Evolutionary conservation across 2,888 invertebrate genomes (phyloP).

Genomic region (Diaprepes abbreviatus): DNA sequence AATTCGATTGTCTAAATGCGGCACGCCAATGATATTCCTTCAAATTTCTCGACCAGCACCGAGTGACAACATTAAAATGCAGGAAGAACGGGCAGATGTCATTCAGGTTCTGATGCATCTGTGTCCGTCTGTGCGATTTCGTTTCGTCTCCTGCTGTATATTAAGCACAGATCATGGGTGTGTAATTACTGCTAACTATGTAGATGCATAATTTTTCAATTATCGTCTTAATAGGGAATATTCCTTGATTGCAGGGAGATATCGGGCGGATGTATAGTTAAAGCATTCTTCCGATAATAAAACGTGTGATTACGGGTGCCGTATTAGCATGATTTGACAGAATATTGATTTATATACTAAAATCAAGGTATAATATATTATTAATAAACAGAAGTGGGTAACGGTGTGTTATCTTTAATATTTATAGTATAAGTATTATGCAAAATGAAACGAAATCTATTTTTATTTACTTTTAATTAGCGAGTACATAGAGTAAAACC

Average conservation of each 20-base stretch:
- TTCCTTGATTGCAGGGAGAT: constrained; percentile 14
- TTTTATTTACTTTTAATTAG: no score
- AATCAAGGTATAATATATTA: background rate
- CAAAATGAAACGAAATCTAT: no score
- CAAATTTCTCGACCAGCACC: constrained; percentile 15
- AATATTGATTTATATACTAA: background rate
- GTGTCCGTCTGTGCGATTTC: constrained; percentile 30
- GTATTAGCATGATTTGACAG: constrained; percentile 1
- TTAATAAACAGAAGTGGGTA: background rate
- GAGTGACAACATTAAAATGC: constrained; percentile 42
- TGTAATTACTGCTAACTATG: constrained; percentile 42
- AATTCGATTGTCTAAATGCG: no score
- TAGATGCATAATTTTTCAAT: constrained; percentile 42
- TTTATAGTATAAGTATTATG: background rate
- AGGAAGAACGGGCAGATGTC: constrained; percentile 41
- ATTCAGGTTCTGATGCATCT: constrained; percentile 44
- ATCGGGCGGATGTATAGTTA: background rate
- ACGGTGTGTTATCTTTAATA: background rate
- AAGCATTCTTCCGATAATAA: background rate
- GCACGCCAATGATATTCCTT: background rate
- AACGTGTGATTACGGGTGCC: background rate
- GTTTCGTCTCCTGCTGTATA: constrained; percentile 38
- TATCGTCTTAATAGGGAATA: constrained; percentile 32
- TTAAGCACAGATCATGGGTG: constrained; percentile 24
- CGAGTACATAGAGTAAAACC: no score